Conservation (phyloP, 2,113 vertebrate species). For the Sinocyclocheilus anshuiensis region DNA sequence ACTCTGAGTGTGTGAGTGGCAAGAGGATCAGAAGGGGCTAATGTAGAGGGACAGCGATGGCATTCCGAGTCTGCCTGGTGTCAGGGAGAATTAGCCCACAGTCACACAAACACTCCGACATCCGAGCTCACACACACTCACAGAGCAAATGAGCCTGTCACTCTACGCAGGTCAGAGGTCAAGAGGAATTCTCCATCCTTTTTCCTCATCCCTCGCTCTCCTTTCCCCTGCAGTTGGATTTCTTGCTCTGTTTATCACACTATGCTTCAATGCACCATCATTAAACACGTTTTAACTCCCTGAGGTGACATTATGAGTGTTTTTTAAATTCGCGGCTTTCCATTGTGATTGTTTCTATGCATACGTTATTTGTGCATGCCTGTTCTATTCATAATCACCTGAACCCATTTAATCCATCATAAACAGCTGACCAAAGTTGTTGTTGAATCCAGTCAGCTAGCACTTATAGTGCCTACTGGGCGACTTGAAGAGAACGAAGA, state of each 20-base stretch:
- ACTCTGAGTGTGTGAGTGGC: conserved; percentile 30
- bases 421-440: conserved; percentile 50
- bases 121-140: conserved; percentile 29
- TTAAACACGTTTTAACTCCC: background rate
- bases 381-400: background rate
- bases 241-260: conserved; percentile 7
- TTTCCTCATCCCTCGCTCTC: background rate
- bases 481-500: conserved; percentile 28
- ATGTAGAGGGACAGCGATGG: conserved; percentile 56
- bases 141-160: conserved; percentile 48
- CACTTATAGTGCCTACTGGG: conserved; percentile 41
- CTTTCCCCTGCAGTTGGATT: background rate
- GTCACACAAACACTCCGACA: conserved; percentile 23
- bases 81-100: conserved; percentile 52
- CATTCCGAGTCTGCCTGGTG: conserved; percentile 49
- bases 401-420: conserved; percentile 38
- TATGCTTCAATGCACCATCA: background rate
- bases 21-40: conserved; percentile 39
- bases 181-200: conserved; percentile 22
- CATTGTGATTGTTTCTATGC: background rate
- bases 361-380: background rate
- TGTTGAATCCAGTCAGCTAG: conserved; percentile 48
- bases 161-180: conserved; percentile 27
- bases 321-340: background rate
- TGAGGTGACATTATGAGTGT: background rate